Conservation (phyloP, 2,797 vertebrate genomes). For the Notoglanidium macrostoma region DNA sequence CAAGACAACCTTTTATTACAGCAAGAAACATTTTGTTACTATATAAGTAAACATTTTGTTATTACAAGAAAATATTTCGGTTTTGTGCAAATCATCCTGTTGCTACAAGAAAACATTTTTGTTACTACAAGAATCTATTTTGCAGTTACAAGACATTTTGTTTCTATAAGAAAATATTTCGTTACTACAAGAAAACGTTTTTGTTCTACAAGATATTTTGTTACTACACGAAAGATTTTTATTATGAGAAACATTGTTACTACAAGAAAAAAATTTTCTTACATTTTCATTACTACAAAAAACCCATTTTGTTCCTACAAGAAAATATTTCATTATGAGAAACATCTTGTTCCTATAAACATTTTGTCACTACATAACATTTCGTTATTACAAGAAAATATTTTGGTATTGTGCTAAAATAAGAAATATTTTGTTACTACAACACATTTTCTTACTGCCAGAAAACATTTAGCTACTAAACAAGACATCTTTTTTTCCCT, state of each 20-base stretch:
- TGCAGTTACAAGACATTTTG: too few species aligned
- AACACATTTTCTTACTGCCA: neutral
- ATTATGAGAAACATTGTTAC: too few species aligned
- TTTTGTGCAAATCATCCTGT: neutral
- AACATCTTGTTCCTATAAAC: too few species aligned
- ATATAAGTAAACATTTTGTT: too few species aligned
- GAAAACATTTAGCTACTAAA: neutral
- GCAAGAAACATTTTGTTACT: neutral
- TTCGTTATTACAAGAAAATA: neutral
- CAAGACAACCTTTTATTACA: neutral
- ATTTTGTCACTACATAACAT: too few species aligned
- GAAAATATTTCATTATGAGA: too few species aligned
- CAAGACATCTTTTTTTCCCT: too few species aligned
- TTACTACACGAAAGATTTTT: too few species aligned
- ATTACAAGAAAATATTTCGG: too few species aligned
- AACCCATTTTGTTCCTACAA: neutral
- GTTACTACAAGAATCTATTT: too few species aligned
- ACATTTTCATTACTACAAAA: neutral
- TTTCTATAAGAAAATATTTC: neutral
- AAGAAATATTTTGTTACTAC: neutral
- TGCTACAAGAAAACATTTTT: neutral
- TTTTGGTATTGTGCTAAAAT: neutral
- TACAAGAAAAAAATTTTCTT: too few species aligned
- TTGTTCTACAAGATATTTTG: neutral
- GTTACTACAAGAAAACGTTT: neutral